phyloP scores from a whole-genome alignment of 2,113 vertebrate genomes.

The Pollachius pollachius region DNA sequence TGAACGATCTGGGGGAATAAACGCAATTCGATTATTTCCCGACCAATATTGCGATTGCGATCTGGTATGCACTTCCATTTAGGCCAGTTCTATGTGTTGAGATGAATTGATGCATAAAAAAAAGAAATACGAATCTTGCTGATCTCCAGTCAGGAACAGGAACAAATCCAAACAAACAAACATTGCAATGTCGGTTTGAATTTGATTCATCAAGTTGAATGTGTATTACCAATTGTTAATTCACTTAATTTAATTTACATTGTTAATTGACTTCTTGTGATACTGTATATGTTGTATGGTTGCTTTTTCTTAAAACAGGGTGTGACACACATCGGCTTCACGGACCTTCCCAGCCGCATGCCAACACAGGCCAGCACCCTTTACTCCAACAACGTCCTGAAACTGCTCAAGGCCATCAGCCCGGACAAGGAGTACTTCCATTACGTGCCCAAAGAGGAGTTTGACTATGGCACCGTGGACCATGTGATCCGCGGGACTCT shows the following conservation, averaged over 20 bases:
- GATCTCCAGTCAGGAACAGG: no score
- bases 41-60: no score
- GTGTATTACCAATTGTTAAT: no score
- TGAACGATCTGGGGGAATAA: no score
- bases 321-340: conserved; percentile 81
- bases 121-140: no score
- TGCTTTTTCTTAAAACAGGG: conserved; percentile 66
- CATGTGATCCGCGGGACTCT: conserved; percentile 76
- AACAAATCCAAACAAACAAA: no score
- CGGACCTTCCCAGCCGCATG: conserved; percentile 83
- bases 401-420: conserved; percentile 84
- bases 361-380: conserved; percentile 83
- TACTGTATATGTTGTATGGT: conserved; percentile 6
- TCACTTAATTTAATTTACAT: not conserved
- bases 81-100: no score
- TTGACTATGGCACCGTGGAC: conserved; percentile 77
- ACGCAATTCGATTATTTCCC: no score
- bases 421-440: conserved; percentile 82
- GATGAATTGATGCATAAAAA: no score
- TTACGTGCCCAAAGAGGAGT: conserved; percentile 77
- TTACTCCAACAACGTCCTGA: conserved; percentile 85
- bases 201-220: no score
- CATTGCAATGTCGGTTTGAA: no score
- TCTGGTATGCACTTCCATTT: no score
- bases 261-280: not conserved